Evolutionary conservation across 2,113 vertebrate genomes (phyloP), one percentile per base, ranked within the genome.

Genomic region (Cettia cetti): DNA sequence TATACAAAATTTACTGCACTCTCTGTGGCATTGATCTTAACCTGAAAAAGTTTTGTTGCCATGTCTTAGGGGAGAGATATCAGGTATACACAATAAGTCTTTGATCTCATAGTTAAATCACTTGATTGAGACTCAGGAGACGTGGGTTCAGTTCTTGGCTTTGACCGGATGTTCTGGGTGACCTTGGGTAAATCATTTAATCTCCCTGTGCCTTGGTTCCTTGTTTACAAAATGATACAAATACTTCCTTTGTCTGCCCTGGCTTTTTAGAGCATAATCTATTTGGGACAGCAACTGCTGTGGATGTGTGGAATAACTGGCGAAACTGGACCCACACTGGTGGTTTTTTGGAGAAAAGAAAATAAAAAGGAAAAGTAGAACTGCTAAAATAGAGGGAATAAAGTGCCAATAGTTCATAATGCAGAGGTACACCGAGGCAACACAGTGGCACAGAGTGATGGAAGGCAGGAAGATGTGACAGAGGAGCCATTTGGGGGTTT

Each of bases 161-260:
- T 95, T 95, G 94, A 82, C 88, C n/a, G 76, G 92, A 75, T 96
- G 90, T 93, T 96, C 79, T 93, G 56, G 50, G 52, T 89, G 94
- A 96, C 95, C 96, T 95, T 94, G 96, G 94, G 69, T 92, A 96
- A 95, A 96, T 94, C 90, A 81, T 86, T 94, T 96, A 95, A 97
- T 97, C 93, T 94, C 76, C 89, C 94, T 93, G 90, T 64, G 92
- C 88, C 90, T 96, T 61, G 86, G 90, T 60, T 96, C 93, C 88
- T 91, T 94, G 91, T 96, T 95, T 96, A 96, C 90, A 94, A 96
- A 97, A 96, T 96, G 93, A 74, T 86, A 95, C 86, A 93, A 96
- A 96, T 91, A 30, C 92, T 90, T 84, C 61, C 72, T 96, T 97
- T 96, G 92, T 96, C 90, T 94, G 85, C 72, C 72, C 76, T 94